These are phyloP conservation scores for Anguilla pacifica DNA, from an alignment of 2,797 vertebrate genomes.

Conservation along the genomic window DNA sequence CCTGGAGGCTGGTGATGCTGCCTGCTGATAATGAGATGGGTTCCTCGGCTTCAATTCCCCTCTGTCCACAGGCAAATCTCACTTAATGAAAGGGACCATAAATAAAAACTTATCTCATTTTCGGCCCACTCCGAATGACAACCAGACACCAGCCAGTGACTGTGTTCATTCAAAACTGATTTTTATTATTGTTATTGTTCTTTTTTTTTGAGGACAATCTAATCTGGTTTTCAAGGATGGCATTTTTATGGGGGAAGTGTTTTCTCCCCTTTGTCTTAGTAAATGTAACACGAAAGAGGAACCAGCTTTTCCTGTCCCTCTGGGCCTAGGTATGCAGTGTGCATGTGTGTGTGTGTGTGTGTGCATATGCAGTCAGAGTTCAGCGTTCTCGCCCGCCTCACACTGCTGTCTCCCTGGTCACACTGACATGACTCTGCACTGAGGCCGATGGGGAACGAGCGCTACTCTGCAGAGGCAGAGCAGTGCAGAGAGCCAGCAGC, in stretches of 20 bases:
- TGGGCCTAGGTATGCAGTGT: neutral
- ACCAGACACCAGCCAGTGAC: slow-evolving; percentile 62
- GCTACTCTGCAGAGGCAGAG: neutral
- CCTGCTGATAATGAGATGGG: slow-evolving; percentile 70
- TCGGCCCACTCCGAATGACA: slow-evolving; percentile 66
- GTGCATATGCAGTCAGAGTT: neutral
- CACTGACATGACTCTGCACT: neutral
- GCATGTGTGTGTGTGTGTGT: neutral
- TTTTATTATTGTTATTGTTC: slow-evolving; percentile 29
- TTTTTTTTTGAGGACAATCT: slow-evolving; percentile 51
- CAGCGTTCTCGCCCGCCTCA: neutral
- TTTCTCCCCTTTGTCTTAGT: slow-evolving; percentile 14
- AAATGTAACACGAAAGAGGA: neutral
- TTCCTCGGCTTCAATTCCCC: slow-evolving; percentile 67
- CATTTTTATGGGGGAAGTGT: slow-evolving; percentile 28
- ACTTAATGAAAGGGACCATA: slow-evolving; percentile 73
- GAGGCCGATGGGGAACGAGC: neutral
- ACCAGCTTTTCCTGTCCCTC: slow-evolving; percentile 16
- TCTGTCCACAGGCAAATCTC: slow-evolving; percentile 68
- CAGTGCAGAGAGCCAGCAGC: neutral
- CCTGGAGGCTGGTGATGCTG: slow-evolving; percentile 65
- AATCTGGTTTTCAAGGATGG: slow-evolving; percentile 55
- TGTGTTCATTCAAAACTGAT: slow-evolving; percentile 61
- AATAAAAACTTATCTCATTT: slow-evolving; percentile 74
- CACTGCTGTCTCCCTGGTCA: neutral